Evolutionary conservation across 2,113 vertebrate species (phyloP).

Genomic region (Atlantisia rogersi): DNA sequence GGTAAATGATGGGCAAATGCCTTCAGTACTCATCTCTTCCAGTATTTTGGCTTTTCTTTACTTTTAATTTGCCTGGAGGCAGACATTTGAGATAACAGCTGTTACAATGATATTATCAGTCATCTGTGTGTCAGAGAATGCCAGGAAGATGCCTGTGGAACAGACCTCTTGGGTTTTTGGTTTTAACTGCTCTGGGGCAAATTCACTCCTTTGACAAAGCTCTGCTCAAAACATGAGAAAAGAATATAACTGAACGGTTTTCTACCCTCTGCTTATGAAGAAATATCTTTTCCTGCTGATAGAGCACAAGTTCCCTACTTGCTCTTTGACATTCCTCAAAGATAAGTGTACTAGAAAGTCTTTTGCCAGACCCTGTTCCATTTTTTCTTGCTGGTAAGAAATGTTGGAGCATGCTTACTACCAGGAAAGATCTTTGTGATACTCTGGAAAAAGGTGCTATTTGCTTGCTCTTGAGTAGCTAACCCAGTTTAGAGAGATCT

Average conservation of each 20-base stretch:
- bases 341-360: background rate
- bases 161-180: conserved; percentile 13
- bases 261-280: background rate
- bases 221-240: background rate
- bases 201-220: background rate
- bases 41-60: conserved; percentile 69
- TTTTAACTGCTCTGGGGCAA: conserved; percentile 21
- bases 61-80: conserved; percentile 56
- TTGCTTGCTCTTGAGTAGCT: background rate
- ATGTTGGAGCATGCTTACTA: background rate
- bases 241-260: background rate
- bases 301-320: background rate
- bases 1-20: conserved; percentile 79
- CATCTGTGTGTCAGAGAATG: background rate
- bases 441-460: background rate
- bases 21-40: conserved; percentile 74
- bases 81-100: conserved; percentile 59
- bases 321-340: fast-evolving
- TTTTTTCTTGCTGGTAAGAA: background rate
- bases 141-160: conserved; percentile 45
- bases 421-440: background rate
- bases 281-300: background rate
- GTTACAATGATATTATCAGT: conserved; percentile 53
- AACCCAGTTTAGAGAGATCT: background rate
- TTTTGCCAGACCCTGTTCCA: background rate